Percentiles rank a stretch among this genome's conserved stretches.
Conservation (phyloP, 1,140 invertebrate species). For the Drosophila subobscura region DNA sequence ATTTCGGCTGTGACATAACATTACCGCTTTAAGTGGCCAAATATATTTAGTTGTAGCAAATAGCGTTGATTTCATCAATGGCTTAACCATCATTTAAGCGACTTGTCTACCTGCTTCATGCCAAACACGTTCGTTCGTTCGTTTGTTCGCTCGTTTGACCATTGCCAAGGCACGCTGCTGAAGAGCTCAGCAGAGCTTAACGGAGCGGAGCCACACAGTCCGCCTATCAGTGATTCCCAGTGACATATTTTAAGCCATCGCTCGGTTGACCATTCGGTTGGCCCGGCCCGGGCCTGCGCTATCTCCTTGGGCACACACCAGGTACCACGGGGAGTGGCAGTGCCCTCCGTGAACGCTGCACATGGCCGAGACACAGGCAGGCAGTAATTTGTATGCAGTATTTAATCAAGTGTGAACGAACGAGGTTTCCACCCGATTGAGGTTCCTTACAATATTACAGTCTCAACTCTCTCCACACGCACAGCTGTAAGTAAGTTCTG, state of each 20-base stretch:
- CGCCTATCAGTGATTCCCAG: conserved; percentile 45
- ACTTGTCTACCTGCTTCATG: conserved; percentile 8
- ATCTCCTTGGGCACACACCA: conserved; percentile 8
- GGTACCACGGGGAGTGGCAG: conserved; percentile 7
- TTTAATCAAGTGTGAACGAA: conserved; percentile 51
- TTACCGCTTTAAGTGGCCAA: conserved; percentile 12
- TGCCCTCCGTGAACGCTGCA: conserved; percentile 7
- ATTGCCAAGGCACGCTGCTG: conserved; percentile 20
- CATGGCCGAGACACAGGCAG: conserved; percentile 1
- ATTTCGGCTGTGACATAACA: conserved; percentile 15
- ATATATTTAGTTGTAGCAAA: conserved; percentile 31
- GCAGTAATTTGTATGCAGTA: conserved; percentile 22
- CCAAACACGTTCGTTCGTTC: conserved; percentile 22
- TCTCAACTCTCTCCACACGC: not conserved
- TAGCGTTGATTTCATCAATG: conserved; percentile 56
- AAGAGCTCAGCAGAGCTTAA: conserved; percentile 33
- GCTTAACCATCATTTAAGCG: conserved; percentile 24
- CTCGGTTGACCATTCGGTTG: conserved; percentile 30
- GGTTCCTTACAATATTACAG: conserved; percentile 1
- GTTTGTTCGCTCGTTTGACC: conserved; percentile 1
- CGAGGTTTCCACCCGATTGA: conserved; percentile 23
- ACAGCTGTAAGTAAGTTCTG: conserved; percentile 15
- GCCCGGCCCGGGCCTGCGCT: conserved; percentile 12
- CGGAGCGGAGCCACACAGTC: conserved; percentile 4
- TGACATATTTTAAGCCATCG: conserved; percentile 31